Evolutionary conservation across 1,140 invertebrate species (phyloP), one percentile per base, ranked within the genome.

Genomic region (Thaumatotibia leucotreta): DNA sequence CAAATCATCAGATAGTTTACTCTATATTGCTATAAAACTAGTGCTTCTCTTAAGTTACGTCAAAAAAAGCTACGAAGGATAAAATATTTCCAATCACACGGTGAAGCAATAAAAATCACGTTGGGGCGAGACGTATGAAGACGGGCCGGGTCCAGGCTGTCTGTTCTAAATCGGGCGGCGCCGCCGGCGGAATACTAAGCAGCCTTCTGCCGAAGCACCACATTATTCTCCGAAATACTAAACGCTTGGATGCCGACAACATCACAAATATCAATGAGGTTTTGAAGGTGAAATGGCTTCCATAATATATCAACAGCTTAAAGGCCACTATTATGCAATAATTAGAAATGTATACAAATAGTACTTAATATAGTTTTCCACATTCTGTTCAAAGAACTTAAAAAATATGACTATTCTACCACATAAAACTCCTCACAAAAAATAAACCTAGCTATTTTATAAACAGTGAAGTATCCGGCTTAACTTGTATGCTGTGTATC

Each of bases 1-100:
- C 66, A 72, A 66, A 72, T 66, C 66, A 67, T 63, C 24, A 61
- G 24, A 20, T n/a, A n/a, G n/a, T n/a, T n/a, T n/a, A n/a, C n/a
- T n/a, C n/a, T n/a, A n/a, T n/a, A n/a, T n/a, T n/a, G n/a, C n/a
- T n/a, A n/a, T n/a, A n/a, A n/a, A n/a, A n/a, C n/a, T n/a, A n/a
- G n/a, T n/a, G n/a, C n/a, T n/a, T n/a, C n/a, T 4, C n/a, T 58
- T 27, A 29, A 58, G 14, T 58, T 58, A 58, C 27, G 52, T 31
- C 24, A n/a, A 24, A 58, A 58, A 58, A 27, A 1, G 23, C 24
- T 24, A 29, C 52, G 52, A 14, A 24, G 24, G n/a, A 58, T 27
- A 27, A 58, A 31, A 58, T 58, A 8, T 58, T 58, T 58, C 52
- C 52, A 58, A 58, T 58, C 52, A 58, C 23, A 58, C 23, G 52